These are phyloP conservation scores for Parapsyche elsis DNA, from an alignment of 1,140 invertebrate genomes.

Conservation along the genomic window DNA sequence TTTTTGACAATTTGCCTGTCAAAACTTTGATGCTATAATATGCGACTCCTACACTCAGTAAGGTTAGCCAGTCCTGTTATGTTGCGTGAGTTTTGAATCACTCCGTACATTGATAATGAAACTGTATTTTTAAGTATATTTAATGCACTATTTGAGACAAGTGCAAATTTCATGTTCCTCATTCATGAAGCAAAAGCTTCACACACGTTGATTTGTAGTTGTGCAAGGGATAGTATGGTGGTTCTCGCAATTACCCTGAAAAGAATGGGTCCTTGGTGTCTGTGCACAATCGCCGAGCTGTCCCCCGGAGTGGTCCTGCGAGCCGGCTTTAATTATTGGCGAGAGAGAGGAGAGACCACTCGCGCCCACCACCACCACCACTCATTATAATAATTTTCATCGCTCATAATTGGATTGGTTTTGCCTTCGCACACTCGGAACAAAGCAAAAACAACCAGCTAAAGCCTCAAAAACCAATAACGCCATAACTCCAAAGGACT, in stretches of 20 bases:
- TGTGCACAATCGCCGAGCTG: slow-evolving; percentile 36
- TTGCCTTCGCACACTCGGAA: slow-evolving; percentile 40
- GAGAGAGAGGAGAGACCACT: slow-evolving; percentile 9
- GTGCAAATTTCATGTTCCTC: too few species aligned
- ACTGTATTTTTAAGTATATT: neutral
- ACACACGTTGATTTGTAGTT: neutral
- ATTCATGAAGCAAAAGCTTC: neutral
- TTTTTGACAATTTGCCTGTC: too few species aligned
- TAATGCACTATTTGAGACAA: too few species aligned
- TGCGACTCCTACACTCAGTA: too few species aligned
- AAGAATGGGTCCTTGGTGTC: slow-evolving; percentile 8
- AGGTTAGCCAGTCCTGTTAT: too few species aligned
- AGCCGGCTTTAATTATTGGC: slow-evolving; percentile 41
- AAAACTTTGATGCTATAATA: too few species aligned
- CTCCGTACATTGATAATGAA: too few species aligned
- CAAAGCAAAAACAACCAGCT: neutral
- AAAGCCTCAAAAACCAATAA: slow-evolving; percentile 8
- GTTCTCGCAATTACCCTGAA: slow-evolving; percentile 34
- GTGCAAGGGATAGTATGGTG: neutral
- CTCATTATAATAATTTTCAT: slow-evolving; percentile 57
- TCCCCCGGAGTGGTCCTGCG: slow-evolving; percentile 34
- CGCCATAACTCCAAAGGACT: neutral
- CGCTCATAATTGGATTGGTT: slow-evolving; percentile 55
- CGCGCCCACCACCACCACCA: slow-evolving; percentile 22
- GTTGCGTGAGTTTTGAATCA: too few species aligned